phyloP scores from a whole-genome alignment of 35 echinoderm and acorn worm species.

The Lytechinus pictus region DNA sequence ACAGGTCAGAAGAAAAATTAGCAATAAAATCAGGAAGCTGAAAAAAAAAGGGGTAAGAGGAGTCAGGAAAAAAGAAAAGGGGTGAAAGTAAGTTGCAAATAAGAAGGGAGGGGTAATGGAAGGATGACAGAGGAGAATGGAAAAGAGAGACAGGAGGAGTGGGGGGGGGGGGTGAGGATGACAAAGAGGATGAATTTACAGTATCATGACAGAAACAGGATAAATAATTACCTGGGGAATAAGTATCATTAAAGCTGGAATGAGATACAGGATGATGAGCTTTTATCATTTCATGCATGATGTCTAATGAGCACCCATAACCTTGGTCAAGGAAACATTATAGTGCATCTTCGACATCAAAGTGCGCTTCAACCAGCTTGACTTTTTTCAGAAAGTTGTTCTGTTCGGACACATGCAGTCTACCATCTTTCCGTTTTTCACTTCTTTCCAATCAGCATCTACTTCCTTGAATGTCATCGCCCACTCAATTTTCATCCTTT shows the following conservation, averaged over 20 bases:
- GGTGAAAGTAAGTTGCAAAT: neutral
- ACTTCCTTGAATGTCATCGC: neutral
- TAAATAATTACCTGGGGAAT: neutral
- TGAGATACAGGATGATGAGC: neutral
- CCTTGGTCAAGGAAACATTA: neutral
- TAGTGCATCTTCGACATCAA: too few species aligned
- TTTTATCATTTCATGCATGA: slow-evolving; percentile 5
- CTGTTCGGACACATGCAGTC: neutral
- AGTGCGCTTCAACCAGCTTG: neutral
- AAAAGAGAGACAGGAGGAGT: neutral
- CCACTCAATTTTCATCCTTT: neutral
- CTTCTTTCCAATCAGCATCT: neutral
- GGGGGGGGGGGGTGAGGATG: neutral
- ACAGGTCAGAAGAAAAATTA: neutral
- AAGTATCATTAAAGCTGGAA: neutral
- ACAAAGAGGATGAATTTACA: neutral
- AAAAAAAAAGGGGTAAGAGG: neutral
- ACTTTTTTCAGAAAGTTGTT: neutral
- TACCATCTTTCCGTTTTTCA: neutral
- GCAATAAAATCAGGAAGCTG: neutral
- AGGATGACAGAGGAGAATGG: neutral
- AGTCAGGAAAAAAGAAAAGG: neutral
- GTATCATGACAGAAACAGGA: neutral
- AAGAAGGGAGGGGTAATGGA: neutral
- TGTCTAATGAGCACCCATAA: neutral